Evolutionary conservation across 2,888 invertebrate genomes (phyloP).

Genomic region (Caenorhabditis panamensis): DNA sequence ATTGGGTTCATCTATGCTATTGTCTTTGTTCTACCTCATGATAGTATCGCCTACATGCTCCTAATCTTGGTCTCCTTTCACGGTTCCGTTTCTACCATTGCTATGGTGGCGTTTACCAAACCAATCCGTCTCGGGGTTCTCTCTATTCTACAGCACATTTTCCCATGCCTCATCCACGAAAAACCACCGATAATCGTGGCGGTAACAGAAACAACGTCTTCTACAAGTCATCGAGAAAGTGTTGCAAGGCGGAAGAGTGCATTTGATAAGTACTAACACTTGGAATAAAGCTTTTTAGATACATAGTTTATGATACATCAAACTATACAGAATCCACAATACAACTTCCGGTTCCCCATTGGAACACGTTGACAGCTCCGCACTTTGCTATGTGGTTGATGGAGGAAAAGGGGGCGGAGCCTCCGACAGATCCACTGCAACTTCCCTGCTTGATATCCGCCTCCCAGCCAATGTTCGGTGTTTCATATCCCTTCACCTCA

Average conservation of each 20-base stretch:
- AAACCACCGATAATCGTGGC: not conserved
- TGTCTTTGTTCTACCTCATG: slow-evolving; percentile 30
- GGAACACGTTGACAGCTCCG: slow-evolving; percentile 82
- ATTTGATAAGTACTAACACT: not conserved
- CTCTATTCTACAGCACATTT: slow-evolving; percentile 7
- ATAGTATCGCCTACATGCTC: slow-evolving; percentile 50
- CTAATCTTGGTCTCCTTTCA: slow-evolving; percentile 53
- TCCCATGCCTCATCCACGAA: not conserved
- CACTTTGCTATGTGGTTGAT: slow-evolving; percentile 82
- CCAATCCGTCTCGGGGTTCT: slow-evolving; percentile 34
- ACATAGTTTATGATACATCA: slow-evolving; percentile 11
- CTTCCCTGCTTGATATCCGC: slow-evolving; percentile 74
- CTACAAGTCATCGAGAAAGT: not conserved
- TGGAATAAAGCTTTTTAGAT: not conserved
- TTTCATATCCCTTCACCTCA: slow-evolving; percentile 82
- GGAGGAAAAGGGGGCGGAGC: slow-evolving; percentile 75
- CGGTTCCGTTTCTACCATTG: slow-evolving; percentile 46
- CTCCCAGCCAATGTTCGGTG: slow-evolving; percentile 81
- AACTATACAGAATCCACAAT: slow-evolving; percentile 22
- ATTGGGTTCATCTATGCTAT: slow-evolving; percentile 52
- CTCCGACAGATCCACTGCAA: slow-evolving; percentile 80
- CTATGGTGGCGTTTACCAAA: slow-evolving; percentile 51
- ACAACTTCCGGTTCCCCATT: slow-evolving; percentile 72
- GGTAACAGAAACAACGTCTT: not conserved
- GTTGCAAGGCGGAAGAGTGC: not conserved